These are phyloP conservation scores for Potamilus streckersoni DNA, from an alignment of 1,140 invertebrate species.

Conservation along the genomic window DNA sequence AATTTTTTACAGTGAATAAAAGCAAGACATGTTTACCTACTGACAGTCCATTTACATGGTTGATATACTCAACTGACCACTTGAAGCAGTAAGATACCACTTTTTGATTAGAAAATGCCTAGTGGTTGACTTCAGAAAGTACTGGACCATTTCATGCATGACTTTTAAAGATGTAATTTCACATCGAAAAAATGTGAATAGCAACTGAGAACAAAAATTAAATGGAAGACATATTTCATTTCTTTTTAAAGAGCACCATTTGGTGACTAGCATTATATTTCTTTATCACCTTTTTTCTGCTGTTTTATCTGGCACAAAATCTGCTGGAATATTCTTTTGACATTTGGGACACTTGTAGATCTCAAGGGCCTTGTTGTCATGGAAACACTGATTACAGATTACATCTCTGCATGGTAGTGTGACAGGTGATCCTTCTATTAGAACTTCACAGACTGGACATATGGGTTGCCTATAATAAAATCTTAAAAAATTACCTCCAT, in stretches of 20 bases:
- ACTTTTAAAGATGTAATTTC: too few species aligned
- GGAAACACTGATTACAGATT: slow-evolving; percentile 37
- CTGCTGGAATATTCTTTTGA: slow-evolving; percentile 22
- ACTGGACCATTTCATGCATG: too few species aligned
- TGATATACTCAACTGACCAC: too few species aligned
- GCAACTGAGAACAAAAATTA: too few species aligned
- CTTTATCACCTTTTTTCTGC: slow-evolving; percentile 8
- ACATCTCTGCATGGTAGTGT: slow-evolving; percentile 37
- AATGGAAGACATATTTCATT: background rate
- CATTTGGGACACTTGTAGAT: slow-evolving; percentile 31
- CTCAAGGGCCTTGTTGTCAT: slow-evolving; percentile 16
- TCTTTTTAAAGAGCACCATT: background rate
- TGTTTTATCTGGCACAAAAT: slow-evolving; percentile 20
- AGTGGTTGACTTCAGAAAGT: background rate
- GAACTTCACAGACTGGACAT: slow-evolving; percentile 33
- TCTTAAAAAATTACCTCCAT: background rate
- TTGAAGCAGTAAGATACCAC: background rate
- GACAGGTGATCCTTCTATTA: slow-evolving; percentile 32
- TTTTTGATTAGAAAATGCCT: background rate
- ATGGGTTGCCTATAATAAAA: background rate
- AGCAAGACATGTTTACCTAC: background rate
- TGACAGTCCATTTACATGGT: background rate
- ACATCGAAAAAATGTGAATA: background rate
- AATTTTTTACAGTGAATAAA: too few species aligned
- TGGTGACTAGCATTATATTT: background rate